These are phyloP conservation scores for Limnodromus scolopaceus DNA, from an alignment of 2,797 vertebrate genomes.

Conservation along the genomic window DNA sequence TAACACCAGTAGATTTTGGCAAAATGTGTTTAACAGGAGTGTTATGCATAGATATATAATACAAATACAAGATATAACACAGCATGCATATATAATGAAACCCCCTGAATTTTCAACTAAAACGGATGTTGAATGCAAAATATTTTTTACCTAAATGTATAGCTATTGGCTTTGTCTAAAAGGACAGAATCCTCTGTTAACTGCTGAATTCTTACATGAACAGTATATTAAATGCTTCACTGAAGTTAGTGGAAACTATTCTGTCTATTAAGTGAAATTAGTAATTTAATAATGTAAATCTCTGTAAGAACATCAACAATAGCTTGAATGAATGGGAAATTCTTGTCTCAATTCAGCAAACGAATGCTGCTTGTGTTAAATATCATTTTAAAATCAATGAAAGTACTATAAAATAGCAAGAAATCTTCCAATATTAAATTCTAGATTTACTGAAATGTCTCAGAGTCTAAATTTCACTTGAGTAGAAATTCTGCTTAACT, in stretches of 20 bases:
- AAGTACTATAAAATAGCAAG: not conserved
- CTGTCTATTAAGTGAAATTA: not conserved
- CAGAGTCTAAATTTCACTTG: not conserved
- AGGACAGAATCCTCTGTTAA: not conserved
- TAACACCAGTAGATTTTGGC: not conserved
- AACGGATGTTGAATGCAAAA: not conserved
- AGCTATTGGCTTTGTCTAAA: not conserved
- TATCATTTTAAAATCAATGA: not conserved
- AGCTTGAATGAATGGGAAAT: not conserved
- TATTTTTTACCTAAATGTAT: not conserved
- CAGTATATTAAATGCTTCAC: not conserved
- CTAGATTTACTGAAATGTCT: not conserved
- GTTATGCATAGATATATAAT: fast-evolving
- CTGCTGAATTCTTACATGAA: not conserved
- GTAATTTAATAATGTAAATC: not conserved
- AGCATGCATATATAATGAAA: fast-evolving
- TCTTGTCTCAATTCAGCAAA: not conserved
- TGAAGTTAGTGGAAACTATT: not conserved
- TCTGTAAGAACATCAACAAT: not conserved
- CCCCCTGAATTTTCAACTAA: not conserved
- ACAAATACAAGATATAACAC: not conserved
- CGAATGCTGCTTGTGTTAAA: not conserved
- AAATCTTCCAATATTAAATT: not conserved
- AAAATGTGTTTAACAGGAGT: not conserved
- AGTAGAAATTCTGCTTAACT: not conserved